Base-by-base conservation (phyloP, 2,113 vertebrate species). In the Thalassarche chlororhynchos region DNA sequence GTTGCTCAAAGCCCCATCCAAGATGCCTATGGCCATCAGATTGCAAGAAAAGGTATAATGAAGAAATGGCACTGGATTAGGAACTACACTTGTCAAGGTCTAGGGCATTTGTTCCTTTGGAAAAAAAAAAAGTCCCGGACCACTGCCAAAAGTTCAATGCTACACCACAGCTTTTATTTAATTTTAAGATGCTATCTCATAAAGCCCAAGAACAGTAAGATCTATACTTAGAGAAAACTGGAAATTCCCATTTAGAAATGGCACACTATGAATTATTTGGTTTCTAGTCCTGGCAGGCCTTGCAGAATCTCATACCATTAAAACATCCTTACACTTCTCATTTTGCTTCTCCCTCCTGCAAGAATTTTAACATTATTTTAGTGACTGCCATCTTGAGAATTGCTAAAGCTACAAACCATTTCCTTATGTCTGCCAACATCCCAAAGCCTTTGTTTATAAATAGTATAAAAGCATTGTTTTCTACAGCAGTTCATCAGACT, bases 391-490 rank as follows among this genome's bases (percentile, higher is more conserved):
- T 51, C 57, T 11, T 86, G 32, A 88, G 36, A 87, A 70, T 0
- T 70, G 38, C 29, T 84, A 80, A 52, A 83, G 31, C 71, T 92
- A 87, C 16, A 84, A 83, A 85, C 15, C 12, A 42, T 38, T 93
- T 95, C 78, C 79, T 86, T 60, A 28, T 44, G 54, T 54, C 42
- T 62, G 46, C 42, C 58, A 89, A 75, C n/a, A 81, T 62, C 40
- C 28, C 36, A 55, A 89, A 96, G 38, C 29, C 18, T 80, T 88
- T 90, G 44, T 77, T 88, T 70, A 90, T 70, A 96, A 84, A 80
- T 31, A 83, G 26, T 58, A 92, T 20, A 88, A 87, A 91, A 93
- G 36, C 71, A 80, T 88, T 93, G 55, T 84, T 93, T 94, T 89
- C 62, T 90, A 90, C n/a, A 80, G 75, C 36, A 77, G 29, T 54